Conservation (phyloP, 23 tunicate species). For the Trididemnum nubilum region DNA sequence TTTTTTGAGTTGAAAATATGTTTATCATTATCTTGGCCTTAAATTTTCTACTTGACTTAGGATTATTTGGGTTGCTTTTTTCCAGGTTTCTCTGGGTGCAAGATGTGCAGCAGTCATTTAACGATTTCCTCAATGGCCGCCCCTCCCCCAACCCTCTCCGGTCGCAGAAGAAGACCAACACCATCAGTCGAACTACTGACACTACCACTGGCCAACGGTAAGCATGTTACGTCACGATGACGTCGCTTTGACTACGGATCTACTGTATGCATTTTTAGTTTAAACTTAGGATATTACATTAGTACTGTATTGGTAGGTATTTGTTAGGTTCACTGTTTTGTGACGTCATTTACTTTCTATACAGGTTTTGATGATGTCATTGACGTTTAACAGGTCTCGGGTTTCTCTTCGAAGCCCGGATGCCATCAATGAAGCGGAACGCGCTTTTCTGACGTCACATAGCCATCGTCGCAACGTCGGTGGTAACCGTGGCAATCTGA, state of each 20-base stretch:
- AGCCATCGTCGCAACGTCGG: slow-evolving; percentile 7
- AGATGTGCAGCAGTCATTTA: slow-evolving; percentile 87
- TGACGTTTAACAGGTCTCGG: slow-evolving; percentile 44
- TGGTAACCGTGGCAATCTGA: slow-evolving; percentile 39
- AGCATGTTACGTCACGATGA: too few relatives aligned
- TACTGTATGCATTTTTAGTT: too few relatives aligned
- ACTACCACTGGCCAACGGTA: slow-evolving; percentile 62
- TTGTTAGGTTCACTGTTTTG: too few relatives aligned
- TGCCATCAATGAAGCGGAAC: slow-evolving; percentile 81
- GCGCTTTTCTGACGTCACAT: slow-evolving; percentile 80
- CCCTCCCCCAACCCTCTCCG: slow-evolving; percentile 94
- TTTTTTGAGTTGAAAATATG: too few relatives aligned
- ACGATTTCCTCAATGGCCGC: slow-evolving; percentile 80
- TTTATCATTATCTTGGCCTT: too few relatives aligned
- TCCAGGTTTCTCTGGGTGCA: slow-evolving; percentile 94
- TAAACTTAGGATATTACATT: too few relatives aligned
- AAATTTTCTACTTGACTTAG: too few relatives aligned
- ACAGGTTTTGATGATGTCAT: not conserved
- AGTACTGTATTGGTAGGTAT: too few relatives aligned
- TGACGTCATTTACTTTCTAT: too few relatives aligned
- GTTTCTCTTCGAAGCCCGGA: slow-evolving; percentile 69
- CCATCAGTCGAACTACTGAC: slow-evolving; percentile 34
- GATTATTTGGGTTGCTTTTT: too few relatives aligned
- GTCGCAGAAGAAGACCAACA: slow-evolving; percentile 51
- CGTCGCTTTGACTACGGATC: not conserved